These are phyloP conservation scores for Desmodus rotundus DNA, from an alignment of 2,113 vertebrate species.

Conservation along the genomic window DNA sequence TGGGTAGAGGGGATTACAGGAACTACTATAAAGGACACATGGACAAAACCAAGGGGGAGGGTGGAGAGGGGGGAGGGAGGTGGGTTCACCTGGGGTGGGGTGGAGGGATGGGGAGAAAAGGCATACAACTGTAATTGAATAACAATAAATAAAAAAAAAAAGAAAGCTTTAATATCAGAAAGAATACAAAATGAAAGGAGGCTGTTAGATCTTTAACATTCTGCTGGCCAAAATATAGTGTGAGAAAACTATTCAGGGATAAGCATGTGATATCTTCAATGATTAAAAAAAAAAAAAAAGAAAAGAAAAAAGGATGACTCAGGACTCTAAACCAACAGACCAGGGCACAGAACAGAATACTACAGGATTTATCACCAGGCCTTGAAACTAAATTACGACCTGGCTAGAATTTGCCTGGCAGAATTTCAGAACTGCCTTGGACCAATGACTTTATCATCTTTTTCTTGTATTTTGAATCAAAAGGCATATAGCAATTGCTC, in stretches of 20 bases:
- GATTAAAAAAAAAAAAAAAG: too few species aligned
- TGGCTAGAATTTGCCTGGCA: not conserved
- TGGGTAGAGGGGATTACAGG: too few species aligned
- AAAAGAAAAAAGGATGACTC: not conserved
- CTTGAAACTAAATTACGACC: not conserved
- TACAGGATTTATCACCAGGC: not conserved
- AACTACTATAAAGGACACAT: too few species aligned
- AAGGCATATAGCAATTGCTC: not conserved
- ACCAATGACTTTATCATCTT: not conserved
- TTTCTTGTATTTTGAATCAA: not conserved
- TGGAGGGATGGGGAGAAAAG: too few species aligned
- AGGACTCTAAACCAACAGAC: not conserved
- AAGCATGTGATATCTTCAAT: not conserved
- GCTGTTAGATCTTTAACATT: not conserved
- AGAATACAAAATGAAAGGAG: not conserved
- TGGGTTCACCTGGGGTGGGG: too few species aligned
- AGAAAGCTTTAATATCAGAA: too few species aligned
- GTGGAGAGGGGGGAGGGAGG: too few species aligned
- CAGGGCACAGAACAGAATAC: not conserved
- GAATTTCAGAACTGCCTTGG: not conserved
- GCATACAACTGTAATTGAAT: too few species aligned
- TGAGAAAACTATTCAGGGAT: not conserved
- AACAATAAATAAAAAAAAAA: too few species aligned
- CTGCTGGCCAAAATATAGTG: not conserved
- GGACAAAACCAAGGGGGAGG: too few species aligned